Percentiles rank a stretch among this genome's conserved stretches.
Conservation (phyloP, 2,797 vertebrate species). For the Poeciliopsis paucimaculata region DNA sequence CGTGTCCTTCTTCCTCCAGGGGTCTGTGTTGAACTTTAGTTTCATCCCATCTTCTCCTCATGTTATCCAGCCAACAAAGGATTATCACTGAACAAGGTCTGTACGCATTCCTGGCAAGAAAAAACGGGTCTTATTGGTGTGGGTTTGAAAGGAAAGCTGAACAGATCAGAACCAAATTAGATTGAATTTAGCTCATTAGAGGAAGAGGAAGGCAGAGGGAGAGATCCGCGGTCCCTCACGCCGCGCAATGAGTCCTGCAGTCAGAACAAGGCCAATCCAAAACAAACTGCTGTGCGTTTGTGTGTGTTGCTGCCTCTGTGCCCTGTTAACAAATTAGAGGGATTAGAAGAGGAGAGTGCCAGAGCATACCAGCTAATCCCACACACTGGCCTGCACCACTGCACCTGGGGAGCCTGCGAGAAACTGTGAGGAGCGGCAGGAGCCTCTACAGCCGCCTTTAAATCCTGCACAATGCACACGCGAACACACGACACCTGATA, state of each 20-base stretch:
- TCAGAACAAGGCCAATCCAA: slow-evolving; percentile 36
- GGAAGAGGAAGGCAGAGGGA: slow-evolving; percentile 19
- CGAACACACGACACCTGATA: slow-evolving; percentile 23
- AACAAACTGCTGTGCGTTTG: slow-evolving; percentile 44
- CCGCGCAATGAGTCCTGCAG: slow-evolving; percentile 15
- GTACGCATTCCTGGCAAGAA: slow-evolving; percentile 23
- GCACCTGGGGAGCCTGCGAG: slow-evolving; percentile 63
- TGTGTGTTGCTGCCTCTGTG: slow-evolving; percentile 53
- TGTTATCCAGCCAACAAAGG: slow-evolving; percentile 68
- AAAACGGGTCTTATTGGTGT: slow-evolving; percentile 19
- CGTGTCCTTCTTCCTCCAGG: slow-evolving; percentile 35
- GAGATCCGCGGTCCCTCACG: slow-evolving; percentile 15
- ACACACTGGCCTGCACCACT: slow-evolving; percentile 68
- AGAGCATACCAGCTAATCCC: slow-evolving; percentile 77
- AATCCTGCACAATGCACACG: slow-evolving; percentile 53
- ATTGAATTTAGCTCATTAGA: slow-evolving; percentile 71
- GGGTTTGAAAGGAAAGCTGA: slow-evolving; percentile 66
- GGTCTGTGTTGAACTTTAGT: slow-evolving; percentile 49
- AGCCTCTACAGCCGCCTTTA: background rate
- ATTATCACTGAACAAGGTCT: slow-evolving; percentile 56
- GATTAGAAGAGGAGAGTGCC: slow-evolving; percentile 79
- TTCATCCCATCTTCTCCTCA: slow-evolving; percentile 54
- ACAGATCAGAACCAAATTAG: slow-evolving; percentile 67
- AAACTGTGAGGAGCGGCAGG: slow-evolving; percentile 30
- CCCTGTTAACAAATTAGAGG: slow-evolving; percentile 83